phyloP scores from a whole-genome alignment of 2,888 invertebrate species.

The Tanytarsus gracilentus region DNA sequence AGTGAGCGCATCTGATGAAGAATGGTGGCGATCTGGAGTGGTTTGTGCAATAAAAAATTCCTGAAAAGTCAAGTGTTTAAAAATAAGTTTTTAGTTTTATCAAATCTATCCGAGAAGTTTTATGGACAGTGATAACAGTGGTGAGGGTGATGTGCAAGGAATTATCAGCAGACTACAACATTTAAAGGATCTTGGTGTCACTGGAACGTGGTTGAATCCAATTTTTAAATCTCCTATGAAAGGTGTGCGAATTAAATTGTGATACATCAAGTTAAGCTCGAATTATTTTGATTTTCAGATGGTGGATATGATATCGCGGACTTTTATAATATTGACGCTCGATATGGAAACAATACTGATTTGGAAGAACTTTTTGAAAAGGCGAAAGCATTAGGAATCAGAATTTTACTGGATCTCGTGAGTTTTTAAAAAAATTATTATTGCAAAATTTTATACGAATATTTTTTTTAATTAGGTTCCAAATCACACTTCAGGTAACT shows the following conservation, averaged over 20 bases:
- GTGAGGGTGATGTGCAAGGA: slow-evolving; percentile 54
- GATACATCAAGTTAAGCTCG: neutral
- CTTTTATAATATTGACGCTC: slow-evolving; percentile 48
- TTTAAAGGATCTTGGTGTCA: slow-evolving; percentile 55
- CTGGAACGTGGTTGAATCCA: slow-evolving; percentile 62
- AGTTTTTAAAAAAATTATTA: neutral
- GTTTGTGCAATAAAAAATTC: neutral
- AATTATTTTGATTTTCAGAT: slow-evolving; percentile 38
- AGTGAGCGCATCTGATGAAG: neutral
- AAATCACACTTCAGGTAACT: slow-evolving; percentile 46
- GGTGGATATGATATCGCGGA: slow-evolving; percentile 58
- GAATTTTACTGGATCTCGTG: slow-evolving; percentile 45
- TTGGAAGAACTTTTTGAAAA: slow-evolving; percentile 43
- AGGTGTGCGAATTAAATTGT: neutral
- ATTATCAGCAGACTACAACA: slow-evolving; percentile 53
- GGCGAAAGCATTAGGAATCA: slow-evolving; percentile 41
- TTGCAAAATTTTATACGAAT: neutral
- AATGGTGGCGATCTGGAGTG: slow-evolving; percentile 8
- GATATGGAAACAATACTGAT: slow-evolving; percentile 51
- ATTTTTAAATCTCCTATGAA: slow-evolving; percentile 48
- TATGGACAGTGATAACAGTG: slow-evolving; percentile 68
- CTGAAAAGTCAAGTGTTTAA: neutral
- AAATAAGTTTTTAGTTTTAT: slow-evolving; percentile 47
- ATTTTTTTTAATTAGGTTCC: slow-evolving; percentile 38
- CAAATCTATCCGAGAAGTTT: slow-evolving; percentile 74